Conservation (phyloP, 2,888 invertebrate genomes). For the Imbricaverruca yamaguchii region DNA sequence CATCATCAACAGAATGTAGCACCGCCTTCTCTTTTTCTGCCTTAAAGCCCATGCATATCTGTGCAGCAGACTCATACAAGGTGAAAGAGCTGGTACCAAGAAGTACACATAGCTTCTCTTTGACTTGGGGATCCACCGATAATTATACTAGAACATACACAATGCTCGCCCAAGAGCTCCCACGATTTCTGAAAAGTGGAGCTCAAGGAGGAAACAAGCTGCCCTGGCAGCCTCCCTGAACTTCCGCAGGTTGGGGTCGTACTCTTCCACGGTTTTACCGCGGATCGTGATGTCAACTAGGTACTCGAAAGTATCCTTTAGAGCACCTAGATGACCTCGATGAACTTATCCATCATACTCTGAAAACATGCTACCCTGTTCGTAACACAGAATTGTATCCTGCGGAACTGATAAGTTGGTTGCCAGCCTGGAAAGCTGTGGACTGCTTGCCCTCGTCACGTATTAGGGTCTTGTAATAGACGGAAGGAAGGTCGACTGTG, state of each 20-base stretch:
- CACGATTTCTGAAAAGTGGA: neutral
- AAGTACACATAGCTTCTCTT: conserved; percentile 18
- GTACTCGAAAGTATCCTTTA: conserved; percentile 22
- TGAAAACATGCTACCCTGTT: conserved; percentile 24
- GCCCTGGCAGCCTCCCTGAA: neutral
- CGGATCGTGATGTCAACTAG: neutral
- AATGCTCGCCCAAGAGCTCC: neutral
- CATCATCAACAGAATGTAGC: neutral
- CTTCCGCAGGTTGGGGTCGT: neutral
- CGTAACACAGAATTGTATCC: conserved; percentile 15
- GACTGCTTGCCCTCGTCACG: conserved; percentile 1
- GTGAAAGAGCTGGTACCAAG: neutral
- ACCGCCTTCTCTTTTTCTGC: conserved; percentile 21
- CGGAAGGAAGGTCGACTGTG: neutral
- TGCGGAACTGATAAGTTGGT: conserved; percentile 10
- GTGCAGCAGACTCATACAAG: neutral
- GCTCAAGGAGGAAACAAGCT: neutral
- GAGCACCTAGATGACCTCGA: neutral
- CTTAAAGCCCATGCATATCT: conserved; percentile 5
- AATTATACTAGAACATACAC: too few relatives aligned
- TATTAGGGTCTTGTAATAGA: conserved; percentile 16
- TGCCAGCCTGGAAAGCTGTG: conserved; percentile 22
- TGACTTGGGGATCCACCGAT: neutral
- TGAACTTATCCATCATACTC: conserved; percentile 14
- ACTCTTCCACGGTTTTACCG: neutral